Evolutionary conservation across 2,888 invertebrate species (phyloP).

Genomic region (Hirudinaria manillensis): DNA sequence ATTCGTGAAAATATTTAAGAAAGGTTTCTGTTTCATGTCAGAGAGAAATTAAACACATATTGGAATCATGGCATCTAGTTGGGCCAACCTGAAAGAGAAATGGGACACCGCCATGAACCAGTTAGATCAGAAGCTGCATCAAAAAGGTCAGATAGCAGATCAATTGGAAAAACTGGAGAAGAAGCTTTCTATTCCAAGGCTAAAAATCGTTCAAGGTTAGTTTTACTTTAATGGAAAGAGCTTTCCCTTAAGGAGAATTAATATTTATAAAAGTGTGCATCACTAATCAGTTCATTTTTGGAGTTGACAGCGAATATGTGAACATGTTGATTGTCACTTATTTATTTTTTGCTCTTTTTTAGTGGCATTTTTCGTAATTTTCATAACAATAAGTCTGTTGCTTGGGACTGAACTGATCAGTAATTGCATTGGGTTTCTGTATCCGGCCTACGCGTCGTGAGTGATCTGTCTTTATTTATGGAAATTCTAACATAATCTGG

Average conservation of each 20-base stretch:
- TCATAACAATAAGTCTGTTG: constrained; percentile 1
- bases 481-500: neutral
- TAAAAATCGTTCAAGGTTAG: constrained; percentile 27
- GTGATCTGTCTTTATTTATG: neutral
- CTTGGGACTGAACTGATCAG: constrained; percentile 29
- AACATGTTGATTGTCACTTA: no score
- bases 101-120: constrained; percentile 19
- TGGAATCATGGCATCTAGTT: constrained; percentile 9
- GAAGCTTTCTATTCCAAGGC: constrained; percentile 18
- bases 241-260: neutral
- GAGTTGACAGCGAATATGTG: neutral
- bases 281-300: neutral
- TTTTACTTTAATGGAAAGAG: neutral
- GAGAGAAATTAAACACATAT: no score
- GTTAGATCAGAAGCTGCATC: constrained; percentile 23
- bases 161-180: constrained; percentile 26
- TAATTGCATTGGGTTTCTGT: constrained; percentile 29
- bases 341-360: neutral
- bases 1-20: no score
- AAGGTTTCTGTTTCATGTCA: no score
- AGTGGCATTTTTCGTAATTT: neutral
- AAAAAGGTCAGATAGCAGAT: constrained; percentile 13
- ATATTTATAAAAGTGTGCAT: neutral
- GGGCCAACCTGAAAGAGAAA: neutral
- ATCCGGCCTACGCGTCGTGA: constrained; percentile 28